Conservation (phyloP, 2,888 invertebrate species). For the Drosophila anomalipes region DNA sequence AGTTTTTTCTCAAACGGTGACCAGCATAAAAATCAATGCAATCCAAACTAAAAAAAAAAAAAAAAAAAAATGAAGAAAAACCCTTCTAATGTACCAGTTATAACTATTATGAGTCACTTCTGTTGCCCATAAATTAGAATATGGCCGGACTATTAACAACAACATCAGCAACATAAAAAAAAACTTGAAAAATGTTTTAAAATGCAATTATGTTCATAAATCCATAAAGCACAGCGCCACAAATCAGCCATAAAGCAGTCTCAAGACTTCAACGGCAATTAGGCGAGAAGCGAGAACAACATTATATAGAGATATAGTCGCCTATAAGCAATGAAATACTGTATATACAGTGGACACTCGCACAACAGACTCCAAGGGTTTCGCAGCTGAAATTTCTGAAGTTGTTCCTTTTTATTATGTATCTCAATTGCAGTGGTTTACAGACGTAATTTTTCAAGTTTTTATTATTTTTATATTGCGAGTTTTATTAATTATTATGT, state of each 20-base stretch:
- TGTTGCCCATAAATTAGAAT: conserved; percentile 65
- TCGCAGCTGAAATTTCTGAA: not conserved
- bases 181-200: conserved; percentile 55
- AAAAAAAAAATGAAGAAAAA: conserved; percentile 10
- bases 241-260: conserved; percentile 59
- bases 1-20: conserved; percentile 13
- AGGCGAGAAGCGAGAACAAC: conserved; percentile 37
- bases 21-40: conserved; percentile 16
- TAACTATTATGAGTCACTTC: conserved; percentile 44
- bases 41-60: no score
- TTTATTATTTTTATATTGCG: not conserved
- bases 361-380: not conserved
- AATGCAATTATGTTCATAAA: conserved; percentile 77
- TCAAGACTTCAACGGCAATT: conserved; percentile 61
- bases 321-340: not conserved
- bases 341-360: not conserved
- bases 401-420: not conserved
- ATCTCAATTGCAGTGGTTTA: no score
- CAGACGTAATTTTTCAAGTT: not conserved
- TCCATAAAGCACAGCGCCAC: conserved; percentile 70
- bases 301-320: conserved; percentile 12
- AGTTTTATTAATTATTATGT: not conserved
- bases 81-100: conserved; percentile 34
- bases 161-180: conserved; percentile 51
- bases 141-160: conserved; percentile 49